These are phyloP conservation scores for Chydorus sphaericus DNA, from an alignment of 2,888 invertebrate species.

Conservation along the genomic window DNA sequence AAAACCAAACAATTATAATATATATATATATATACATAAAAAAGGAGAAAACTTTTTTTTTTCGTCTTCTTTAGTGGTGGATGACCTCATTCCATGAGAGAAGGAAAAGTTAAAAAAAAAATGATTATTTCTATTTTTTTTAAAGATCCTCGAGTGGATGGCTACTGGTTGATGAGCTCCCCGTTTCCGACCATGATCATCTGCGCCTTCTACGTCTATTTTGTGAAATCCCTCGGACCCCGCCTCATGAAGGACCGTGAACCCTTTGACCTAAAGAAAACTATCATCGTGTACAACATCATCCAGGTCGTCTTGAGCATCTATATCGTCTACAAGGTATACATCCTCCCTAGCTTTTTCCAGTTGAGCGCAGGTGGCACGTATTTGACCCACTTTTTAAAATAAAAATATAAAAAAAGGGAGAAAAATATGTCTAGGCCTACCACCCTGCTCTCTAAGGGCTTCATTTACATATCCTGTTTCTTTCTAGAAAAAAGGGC, in stretches of 20 bases:
- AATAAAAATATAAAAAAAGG: not conserved
- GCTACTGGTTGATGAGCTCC: conserved; percentile 79
- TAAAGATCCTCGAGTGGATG: conserved; percentile 73
- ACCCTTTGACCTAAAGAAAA: conserved; percentile 62
- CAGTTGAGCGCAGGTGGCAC: not conserved
- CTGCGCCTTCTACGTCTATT: conserved; percentile 68
- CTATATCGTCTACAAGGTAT: conserved; percentile 87
- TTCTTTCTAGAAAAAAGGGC: too few relatives aligned
- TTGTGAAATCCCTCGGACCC: conserved; percentile 68
- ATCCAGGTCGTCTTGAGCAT: conserved; percentile 77
- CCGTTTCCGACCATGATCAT: conserved; percentile 70
- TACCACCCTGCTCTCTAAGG: not conserved
- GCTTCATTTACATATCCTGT: too few relatives aligned
- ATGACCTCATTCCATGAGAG: too few relatives aligned
- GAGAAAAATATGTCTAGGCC: not conserved
- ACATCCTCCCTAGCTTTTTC: conserved; percentile 19
- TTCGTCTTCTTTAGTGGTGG: too few relatives aligned
- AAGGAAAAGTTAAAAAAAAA: too few relatives aligned
- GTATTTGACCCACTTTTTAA: not conserved
- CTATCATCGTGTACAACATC: conserved; percentile 74
- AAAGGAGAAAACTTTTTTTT: too few relatives aligned
- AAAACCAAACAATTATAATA: too few relatives aligned
- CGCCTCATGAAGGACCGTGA: conserved; percentile 77
- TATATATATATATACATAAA: too few relatives aligned
- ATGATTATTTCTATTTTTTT: not conserved